Evolutionary conservation across 2,888 invertebrate species (phyloP).

Genomic region (Notodonta dromedarius): DNA sequence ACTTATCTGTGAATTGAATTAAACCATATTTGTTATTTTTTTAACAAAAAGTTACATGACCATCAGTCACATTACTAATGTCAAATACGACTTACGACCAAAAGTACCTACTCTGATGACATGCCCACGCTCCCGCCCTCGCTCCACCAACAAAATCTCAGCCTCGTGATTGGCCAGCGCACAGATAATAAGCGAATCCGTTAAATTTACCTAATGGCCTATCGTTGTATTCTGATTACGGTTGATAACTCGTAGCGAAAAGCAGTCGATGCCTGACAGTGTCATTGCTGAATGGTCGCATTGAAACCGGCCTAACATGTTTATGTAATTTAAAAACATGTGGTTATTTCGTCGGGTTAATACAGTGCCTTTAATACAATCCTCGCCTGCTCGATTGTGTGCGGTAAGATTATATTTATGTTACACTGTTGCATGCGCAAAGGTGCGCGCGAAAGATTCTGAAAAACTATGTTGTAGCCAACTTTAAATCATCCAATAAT

Average conservation of each 20-base stretch:
- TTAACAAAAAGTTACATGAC: too few relatives aligned
- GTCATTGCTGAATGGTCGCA: not conserved
- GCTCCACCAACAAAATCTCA: conserved; percentile 12
- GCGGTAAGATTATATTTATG: conserved; percentile 47
- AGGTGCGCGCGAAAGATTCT: too few relatives aligned
- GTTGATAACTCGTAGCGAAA: conserved; percentile 20
- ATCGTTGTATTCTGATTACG: conserved; percentile 56
- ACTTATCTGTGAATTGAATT: too few relatives aligned
- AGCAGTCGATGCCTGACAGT: not conserved
- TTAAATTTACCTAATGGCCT: conserved; percentile 59
- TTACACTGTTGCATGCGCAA: not conserved
- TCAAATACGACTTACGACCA: too few relatives aligned
- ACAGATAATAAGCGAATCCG: conserved; percentile 40
- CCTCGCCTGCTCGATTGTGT: conserved; percentile 43
- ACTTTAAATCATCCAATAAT: too few relatives aligned
- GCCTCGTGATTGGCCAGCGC: conserved; percentile 17
- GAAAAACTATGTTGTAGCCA: too few relatives aligned
- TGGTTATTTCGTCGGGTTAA: conserved; percentile 66
- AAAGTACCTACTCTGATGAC: not conserved
- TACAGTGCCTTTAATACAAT: conserved; percentile 55
- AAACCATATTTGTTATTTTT: too few relatives aligned
- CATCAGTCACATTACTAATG: too few relatives aligned
- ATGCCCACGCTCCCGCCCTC: conserved; percentile 12
- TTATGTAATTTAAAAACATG: conserved; percentile 45
- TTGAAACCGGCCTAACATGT: not conserved